phyloP scores from a whole-genome alignment of 2,888 invertebrate species.

The Agrotis exclamationis region DNA sequence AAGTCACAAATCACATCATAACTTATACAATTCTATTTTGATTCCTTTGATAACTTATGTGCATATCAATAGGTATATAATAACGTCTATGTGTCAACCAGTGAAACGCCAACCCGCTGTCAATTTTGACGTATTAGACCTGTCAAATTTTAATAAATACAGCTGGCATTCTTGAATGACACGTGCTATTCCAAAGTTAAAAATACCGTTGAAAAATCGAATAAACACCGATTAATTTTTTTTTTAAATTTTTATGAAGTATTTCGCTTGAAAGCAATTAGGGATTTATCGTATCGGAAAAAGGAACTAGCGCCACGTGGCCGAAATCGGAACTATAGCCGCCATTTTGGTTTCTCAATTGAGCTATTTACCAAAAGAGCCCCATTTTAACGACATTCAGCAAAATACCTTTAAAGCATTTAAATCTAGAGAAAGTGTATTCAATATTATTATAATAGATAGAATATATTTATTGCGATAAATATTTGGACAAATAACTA shows the following conservation, averaged over 20 bases:
- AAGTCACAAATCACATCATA: slow-evolving; percentile 25
- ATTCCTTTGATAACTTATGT: slow-evolving; percentile 1
- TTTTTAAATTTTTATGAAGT: too few species aligned
- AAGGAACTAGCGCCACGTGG: not conserved
- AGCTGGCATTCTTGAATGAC: too few species aligned
- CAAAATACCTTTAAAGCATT: not conserved
- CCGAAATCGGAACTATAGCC: not conserved
- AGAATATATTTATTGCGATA: too few species aligned
- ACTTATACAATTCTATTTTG: too few species aligned
- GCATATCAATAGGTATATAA: slow-evolving; percentile 6
- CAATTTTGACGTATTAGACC: not conserved
- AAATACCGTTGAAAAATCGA: too few species aligned
- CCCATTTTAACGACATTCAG: not conserved
- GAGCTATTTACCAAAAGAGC: not conserved
- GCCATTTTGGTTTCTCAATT: not conserved
- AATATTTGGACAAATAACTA: not conserved
- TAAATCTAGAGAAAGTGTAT: not conserved
- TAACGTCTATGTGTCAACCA: not conserved
- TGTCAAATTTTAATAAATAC: too few species aligned
- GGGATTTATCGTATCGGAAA: too few species aligned
- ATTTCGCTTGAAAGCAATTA: too few species aligned
- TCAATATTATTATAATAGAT: not conserved
- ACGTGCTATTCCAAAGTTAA: too few species aligned
- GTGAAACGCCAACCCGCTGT: not conserved
- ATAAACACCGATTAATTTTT: too few species aligned